Evolutionary conservation across 2,888 invertebrate species (phyloP), one percentile per base, ranked within the genome.

Genomic region (Pheosia gnoma): DNA sequence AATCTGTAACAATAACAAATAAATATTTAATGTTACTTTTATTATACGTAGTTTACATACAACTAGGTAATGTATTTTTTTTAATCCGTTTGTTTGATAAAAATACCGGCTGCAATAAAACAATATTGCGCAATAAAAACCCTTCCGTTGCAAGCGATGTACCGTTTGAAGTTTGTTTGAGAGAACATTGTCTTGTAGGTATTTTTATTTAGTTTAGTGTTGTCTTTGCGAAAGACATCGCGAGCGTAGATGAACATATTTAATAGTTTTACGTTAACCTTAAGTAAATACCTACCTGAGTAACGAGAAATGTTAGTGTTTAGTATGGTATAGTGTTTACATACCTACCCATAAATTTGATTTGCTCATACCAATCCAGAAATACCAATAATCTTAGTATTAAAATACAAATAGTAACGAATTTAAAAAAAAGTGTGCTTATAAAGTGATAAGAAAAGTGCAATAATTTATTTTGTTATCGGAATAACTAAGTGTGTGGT

Each of bases 1-100:
- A 53, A 69, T 63, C 72, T 67, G 72, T 53, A 73, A 69, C 65
- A 72, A 74, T 59, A 63, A 59, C 60, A 61, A 37, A 54, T 58
- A 55, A 1, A n/a, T 13, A 37, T 49, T 11, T 47, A 47, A 36
- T 38, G 25, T 41, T 47, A 10, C 37, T 8, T 52, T 52, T 52
- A 52, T 52, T 52, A 36, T 52, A 36, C 9, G 25, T 25, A 25
- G 25, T 25, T 25, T 49, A 9, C 13, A 13, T 25, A 49, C 10
- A 43, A 49, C 49, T 37, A 37, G 37, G 25, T 25, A 25, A 25
- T 25, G 2, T 25, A 25, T 37, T 37, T 11, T 37, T 10, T 9
- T 59, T 52, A 52, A 51, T 4, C 25, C 47, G 43, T 43, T 3
- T 13, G n/a, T 59, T 45, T 13, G 54, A 59, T 25, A 61, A 61